A percentile compares a stretch with the other conserved stretches of the same genome.
Conservation (phyloP, 2,797 vertebrate genomes). For the Sylvia borin region DNA sequence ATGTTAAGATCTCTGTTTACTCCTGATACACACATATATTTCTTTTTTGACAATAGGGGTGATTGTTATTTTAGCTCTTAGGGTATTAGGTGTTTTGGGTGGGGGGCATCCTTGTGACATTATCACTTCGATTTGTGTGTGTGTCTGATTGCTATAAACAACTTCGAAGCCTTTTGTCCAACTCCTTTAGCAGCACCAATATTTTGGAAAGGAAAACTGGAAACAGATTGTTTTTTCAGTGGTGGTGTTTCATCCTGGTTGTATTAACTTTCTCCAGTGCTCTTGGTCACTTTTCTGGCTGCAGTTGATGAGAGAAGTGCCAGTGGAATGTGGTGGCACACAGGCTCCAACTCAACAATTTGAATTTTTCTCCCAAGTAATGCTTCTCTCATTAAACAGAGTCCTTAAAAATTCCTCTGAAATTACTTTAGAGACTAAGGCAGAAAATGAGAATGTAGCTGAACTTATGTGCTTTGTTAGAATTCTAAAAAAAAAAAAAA, state of each 20-base stretch:
- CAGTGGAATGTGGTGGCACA: conserved; percentile 40
- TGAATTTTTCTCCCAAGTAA: conserved; percentile 45
- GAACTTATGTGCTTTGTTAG: conserved; percentile 6
- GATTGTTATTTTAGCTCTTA: not conserved
- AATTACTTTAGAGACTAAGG: not conserved
- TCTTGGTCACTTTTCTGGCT: conserved; percentile 46
- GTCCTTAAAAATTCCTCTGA: conserved; percentile 28
- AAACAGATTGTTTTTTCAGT: conserved; percentile 10
- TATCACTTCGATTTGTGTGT: not conserved
- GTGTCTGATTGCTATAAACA: not conserved
- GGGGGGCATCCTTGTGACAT: not conserved
- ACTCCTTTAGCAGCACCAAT: not conserved
- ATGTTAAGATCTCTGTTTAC: not conserved
- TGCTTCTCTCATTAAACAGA: conserved; percentile 55
- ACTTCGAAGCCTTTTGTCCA: not conserved
- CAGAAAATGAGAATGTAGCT: not conserved
- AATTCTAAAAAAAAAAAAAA: not conserved
- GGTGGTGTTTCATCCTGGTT: not conserved
- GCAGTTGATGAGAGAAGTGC: conserved; percentile 29
- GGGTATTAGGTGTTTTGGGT: not conserved
- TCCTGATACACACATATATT: not conserved
- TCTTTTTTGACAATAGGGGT: not conserved
- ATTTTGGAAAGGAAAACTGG: not conserved
- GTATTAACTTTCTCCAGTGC: conserved; percentile 48
- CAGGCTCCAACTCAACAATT: conserved; percentile 43